Base-by-base conservation (phyloP, 1,140 invertebrate genomes). In the Periplaneta americana region DNA sequence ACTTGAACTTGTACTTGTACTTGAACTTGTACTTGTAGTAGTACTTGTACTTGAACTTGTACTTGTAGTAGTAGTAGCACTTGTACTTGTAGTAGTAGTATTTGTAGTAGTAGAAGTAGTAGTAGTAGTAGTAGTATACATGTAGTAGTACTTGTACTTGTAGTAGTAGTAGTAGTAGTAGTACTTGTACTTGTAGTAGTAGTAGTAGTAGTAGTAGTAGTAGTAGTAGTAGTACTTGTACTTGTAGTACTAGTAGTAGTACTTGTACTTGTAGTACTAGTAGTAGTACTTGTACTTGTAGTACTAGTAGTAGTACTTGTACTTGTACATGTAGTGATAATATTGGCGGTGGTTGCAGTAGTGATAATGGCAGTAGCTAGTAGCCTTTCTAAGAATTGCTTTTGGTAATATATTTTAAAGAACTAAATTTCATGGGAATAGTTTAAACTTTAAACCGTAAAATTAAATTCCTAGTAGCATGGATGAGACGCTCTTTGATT, bases 51-150 rank as follows among this genome's bases (percentile, higher is more conserved):
- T 10, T 33, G 37, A 33, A 39, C n/a, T 79, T 31, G 77, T 28
- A 79, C n/a, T n/a, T n/a, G n/a, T n/a, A n/a, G n/a, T n/a, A n/a
- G n/a, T n/a, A n/a, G n/a, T n/a, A n/a, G n/a, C n/a, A n/a, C n/a
- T n/a, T n/a, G n/a, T n/a, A n/a, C n/a, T n/a, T n/a, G n/a, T n/a
- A n/a, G 37, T 48, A 39, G 8, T 34, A 79, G 37, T 79, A 79
- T 8, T 79, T 33, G 77, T 39, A 79, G 8, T 39, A 79, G 32
- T 76, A 76, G 32, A 15, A 76, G 15, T 18, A 76, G 32, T 76
- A 76, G 32, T 76, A 76, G 32, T 76, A 76, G 15, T 76, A 76
- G 32, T 76, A 76, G 32, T n/a, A n/a, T n/a, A n/a, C n/a, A n/a
- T n/a, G n/a, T n/a, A n/a, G 18, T 76, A 76, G 18, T 76, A 76